A percentile compares a stretch with the other conserved stretches of the same genome.
These are phyloP conservation scores for Corythoichthys haematopterus DNA, from an alignment of 2,113 vertebrate genomes.

Conservation along the genomic window DNA sequence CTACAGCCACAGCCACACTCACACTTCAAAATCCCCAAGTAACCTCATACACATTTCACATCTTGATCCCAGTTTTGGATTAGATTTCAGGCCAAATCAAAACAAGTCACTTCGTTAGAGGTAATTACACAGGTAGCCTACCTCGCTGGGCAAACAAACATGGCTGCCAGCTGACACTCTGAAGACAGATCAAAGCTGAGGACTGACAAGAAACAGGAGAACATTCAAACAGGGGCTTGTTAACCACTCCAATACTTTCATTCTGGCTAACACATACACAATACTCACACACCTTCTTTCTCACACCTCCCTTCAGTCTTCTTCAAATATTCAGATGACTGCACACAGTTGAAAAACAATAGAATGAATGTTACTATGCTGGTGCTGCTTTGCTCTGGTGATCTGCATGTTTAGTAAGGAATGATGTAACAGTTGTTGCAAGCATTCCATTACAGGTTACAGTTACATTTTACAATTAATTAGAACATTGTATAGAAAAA, in stretches of 20 bases:
- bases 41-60: constrained; percentile 44
- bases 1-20: constrained; percentile 20
- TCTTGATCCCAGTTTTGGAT: constrained; percentile 51
- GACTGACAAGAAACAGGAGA: constrained; percentile 47
- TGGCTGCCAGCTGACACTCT: constrained; percentile 62
- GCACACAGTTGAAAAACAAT: constrained; percentile 35
- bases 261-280: constrained; percentile 10
- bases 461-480: too few species aligned
- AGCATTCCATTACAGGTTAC: too few species aligned
- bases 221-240: constrained; percentile 28
- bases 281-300: constrained; percentile 5
- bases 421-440: neutral
- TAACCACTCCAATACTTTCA: constrained; percentile 17
- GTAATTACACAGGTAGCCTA: constrained; percentile 71
- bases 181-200: constrained; percentile 66
- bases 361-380: constrained; percentile 48
- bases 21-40: constrained; percentile 34
- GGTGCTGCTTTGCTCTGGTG: constrained; percentile 40
- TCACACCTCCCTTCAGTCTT: neutral
- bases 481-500: too few species aligned
- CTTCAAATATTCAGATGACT: constrained; percentile 5
- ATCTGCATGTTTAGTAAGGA: constrained; percentile 37
- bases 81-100: constrained; percentile 69
- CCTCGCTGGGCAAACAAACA: constrained; percentile 71
- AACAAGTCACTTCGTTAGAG: constrained; percentile 75